Base-by-base conservation (phyloP, 2,888 invertebrate species). In the Drosophila borealis region DNA sequence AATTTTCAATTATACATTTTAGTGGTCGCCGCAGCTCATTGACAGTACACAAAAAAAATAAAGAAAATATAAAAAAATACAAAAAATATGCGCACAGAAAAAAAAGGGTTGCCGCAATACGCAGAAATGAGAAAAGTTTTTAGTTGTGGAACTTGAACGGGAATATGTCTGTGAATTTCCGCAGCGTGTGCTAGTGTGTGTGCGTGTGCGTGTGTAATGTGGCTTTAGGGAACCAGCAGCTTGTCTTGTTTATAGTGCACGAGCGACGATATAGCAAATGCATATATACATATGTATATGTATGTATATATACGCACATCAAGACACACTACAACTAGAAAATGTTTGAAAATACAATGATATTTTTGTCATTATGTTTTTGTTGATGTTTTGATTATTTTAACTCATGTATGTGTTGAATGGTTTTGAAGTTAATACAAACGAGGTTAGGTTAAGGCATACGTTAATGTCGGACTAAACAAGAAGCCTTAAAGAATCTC, bases 1-100 rank as follows among this genome's bases (percentile, higher is more conserved):
- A 80, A 86, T 82, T 81, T 81, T 86, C 87, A 86, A 81, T 81
- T 81, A 81, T 81, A 82, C 77, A 82, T 86, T 80, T 81, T 85
- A 86, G 83, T 79, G 69, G 80, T 69, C 69, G 80, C 71, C 62
- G 65, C 64, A 71, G 79, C 75, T 79, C 80, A 80, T 80, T 82
- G 87, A 82, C 80, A 82, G 69, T 62, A 68, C 48, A 56, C 54
- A 56, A 55, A 63, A 33, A 36, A 33, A 44, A 54, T 29, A 44
- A 53, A 48, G 46, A 29, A 51, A 37, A 41, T 21, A 54, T 21
- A 46, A 54, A 34, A 46, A 51, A 54, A 50, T 34, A 33, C 17
- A 42, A 14, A 45, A 36, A 42, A 54, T 13, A 19, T 19, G 45
- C n/a, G 51, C 11, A 29, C 11, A 48, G n/a, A 21, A 13, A n/a